Base-by-base conservation (phyloP, 2,888 invertebrate genomes). In the Cheilosia impressa region DNA sequence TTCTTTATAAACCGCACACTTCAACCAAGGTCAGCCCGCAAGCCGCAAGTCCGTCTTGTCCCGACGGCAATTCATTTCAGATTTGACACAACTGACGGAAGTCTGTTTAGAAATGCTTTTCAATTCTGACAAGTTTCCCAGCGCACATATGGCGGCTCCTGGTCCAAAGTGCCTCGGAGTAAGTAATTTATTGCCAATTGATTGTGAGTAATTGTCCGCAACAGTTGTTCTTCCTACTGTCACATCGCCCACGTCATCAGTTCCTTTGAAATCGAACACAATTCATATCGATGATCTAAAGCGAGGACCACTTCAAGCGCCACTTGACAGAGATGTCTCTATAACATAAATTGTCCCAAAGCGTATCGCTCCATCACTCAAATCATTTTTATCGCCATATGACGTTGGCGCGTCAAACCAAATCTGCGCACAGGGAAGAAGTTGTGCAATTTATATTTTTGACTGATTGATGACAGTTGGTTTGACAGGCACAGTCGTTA, bases 391-490 rank as follows among this genome's bases (percentile, higher is more conserved):
- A 34, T 53, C 69, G 47, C 77, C 71, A 53, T 65, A 72, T 79
- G 65, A 81, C 69, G 66, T 65, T 65, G 31, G 53, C 41, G 58
- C 43, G 76, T 69, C 81, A 81, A 65, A 63, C 45, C 57, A 27
- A 55, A 71, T 77, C 53, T 47, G 52, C 17, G 75, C 53, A 52
- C 60, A 27, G 27, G 17, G 55, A 75, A 63, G 9, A 27, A 41
- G 43, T 34, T 27, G 7, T 66, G 66, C 68, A 73, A 79, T 78
- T 73, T 73, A 60, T 17, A 55, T 62, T 72, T 69, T 72, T 81
- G 85, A 85, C 76, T 71, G 81, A 85, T 81, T 85, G 85, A 81
- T 85, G 85, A 85, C 85, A 85, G 76, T 62, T 77, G 81, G 55
- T 72, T 60, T 81, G 85, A 81, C 81, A 77, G 81, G 47, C 62